phyloP scores from a whole-genome alignment of 1,140 invertebrate species.

The Papilio polyxenes region DNA sequence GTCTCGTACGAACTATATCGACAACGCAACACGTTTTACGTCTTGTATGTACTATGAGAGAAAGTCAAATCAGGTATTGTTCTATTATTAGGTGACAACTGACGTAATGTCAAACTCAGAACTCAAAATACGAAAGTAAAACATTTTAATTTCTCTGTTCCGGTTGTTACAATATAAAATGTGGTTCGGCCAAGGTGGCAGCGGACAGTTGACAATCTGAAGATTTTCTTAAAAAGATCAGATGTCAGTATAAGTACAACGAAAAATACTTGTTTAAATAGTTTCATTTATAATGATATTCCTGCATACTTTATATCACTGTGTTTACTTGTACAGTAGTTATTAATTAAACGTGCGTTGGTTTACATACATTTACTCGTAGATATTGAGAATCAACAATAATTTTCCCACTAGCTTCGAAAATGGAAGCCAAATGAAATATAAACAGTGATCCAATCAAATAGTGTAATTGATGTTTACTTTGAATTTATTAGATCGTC shows the following conservation, averaged over 20 bases:
- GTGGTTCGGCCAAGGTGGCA: no score
- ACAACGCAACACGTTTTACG: neutral
- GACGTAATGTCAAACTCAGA: no score
- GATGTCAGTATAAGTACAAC: no score
- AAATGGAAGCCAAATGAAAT: constrained; percentile 31
- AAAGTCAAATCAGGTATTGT: no score
- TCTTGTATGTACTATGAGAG: neutral
- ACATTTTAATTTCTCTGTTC: no score
- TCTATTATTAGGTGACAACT: no score
- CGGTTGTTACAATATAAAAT: no score
- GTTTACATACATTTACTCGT: constrained; percentile 9
- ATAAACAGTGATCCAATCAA: constrained; percentile 29
- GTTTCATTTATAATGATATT: no score
- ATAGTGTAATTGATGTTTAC: constrained; percentile 25
- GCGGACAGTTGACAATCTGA: no score
- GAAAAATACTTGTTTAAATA: no score
- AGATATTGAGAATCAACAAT: constrained; percentile 5
- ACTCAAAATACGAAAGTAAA: no score
- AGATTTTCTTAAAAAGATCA: no score
- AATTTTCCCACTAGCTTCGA: neutral
- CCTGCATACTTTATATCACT: neutral
- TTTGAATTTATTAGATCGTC: constrained; percentile 8
- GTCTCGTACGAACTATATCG: neutral
- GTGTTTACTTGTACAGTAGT: neutral
- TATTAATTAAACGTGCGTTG: neutral